phyloP scores from a whole-genome alignment of 35 echinoderm and acorn worm genomes.

The Holothuria glaberrima region DNA sequence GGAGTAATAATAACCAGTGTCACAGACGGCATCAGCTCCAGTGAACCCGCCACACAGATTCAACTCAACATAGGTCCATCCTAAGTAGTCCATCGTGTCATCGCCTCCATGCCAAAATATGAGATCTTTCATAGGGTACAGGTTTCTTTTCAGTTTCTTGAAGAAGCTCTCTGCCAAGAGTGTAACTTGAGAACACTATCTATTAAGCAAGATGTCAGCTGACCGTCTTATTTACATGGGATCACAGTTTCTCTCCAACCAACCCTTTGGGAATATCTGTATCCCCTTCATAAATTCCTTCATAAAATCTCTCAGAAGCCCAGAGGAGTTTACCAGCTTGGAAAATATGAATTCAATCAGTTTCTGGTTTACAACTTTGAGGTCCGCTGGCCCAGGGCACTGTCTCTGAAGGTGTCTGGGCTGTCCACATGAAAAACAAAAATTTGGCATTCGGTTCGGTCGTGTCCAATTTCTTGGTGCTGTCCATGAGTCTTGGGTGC shows the following conservation, averaged over 20 bases:
- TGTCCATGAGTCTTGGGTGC: neutral
- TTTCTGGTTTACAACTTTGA: conserved; percentile 5
- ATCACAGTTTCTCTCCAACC: neutral
- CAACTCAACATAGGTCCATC: conserved; percentile 57
- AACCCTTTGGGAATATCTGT: conserved; percentile 1
- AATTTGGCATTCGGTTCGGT: conserved; percentile 2
- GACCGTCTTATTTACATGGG: conserved; percentile 6
- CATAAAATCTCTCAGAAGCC: neutral
- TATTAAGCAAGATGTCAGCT: neutral
- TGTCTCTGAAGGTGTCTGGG: neutral
- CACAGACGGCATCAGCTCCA: conserved; percentile 33
- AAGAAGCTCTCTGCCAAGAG: conserved; percentile 53
- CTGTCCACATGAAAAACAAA: conserved; percentile 28
- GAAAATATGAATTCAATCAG: conserved; percentile 13
- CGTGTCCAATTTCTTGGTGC: conserved; percentile 10
- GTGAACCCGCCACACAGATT: conserved; percentile 15
- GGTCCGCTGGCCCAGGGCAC: conserved; percentile 20
- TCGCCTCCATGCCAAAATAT: conserved; percentile 72
- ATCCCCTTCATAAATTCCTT: neutral
- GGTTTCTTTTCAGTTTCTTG: conserved; percentile 21
- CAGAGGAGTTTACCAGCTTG: neutral
- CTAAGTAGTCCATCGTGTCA: conserved; percentile 65
- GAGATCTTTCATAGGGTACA: conserved; percentile 62
- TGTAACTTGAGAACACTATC: conserved; percentile 16
- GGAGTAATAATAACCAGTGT: conserved; percentile 65